phyloP scores from a whole-genome alignment of 92 coral and sea anemone genomes.

The Zoanthus sansibaricus region DNA sequence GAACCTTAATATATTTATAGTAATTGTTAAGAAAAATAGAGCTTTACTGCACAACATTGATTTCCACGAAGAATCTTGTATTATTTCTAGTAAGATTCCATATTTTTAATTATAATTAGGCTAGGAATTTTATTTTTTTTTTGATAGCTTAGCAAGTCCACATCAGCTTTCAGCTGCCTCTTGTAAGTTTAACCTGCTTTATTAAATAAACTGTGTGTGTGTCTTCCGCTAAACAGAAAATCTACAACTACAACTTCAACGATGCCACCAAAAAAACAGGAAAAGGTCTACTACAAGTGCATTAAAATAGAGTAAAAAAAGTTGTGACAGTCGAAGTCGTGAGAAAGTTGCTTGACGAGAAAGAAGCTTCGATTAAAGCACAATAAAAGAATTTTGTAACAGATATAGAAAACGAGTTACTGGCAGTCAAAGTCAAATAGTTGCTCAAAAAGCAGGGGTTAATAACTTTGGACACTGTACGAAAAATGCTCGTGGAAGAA shows the following conservation, averaged over 20 bases:
- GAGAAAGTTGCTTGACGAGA: background rate
- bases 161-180: too few species aligned
- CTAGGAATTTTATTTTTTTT: background rate
- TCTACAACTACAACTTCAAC: background rate
- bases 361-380: slow-evolving; percentile 13
- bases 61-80: too few species aligned
- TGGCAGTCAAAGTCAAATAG: slow-evolving; percentile 20
- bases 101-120: too few species aligned
- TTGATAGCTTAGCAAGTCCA: too few species aligned
- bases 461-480: slow-evolving; percentile 4
- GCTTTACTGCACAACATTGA: too few species aligned
- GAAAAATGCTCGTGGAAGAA: background rate
- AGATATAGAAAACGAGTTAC: background rate
- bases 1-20: too few species aligned
- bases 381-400: background rate
- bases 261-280: slow-evolving; percentile 11
- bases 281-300: background rate
- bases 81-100: too few species aligned
- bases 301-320: background rate
- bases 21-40: too few species aligned
- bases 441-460: slow-evolving; percentile 1
- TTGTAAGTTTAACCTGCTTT: too few species aligned
- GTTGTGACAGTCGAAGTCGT: background rate
- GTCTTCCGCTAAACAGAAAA: slow-evolving; percentile 1
- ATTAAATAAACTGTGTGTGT: too few species aligned